Percentiles rank a stretch among this genome's conserved stretches.
Evolutionary conservation across 2,888 invertebrate species (phyloP).

Genomic region (Craniophora ligustri): DNA sequence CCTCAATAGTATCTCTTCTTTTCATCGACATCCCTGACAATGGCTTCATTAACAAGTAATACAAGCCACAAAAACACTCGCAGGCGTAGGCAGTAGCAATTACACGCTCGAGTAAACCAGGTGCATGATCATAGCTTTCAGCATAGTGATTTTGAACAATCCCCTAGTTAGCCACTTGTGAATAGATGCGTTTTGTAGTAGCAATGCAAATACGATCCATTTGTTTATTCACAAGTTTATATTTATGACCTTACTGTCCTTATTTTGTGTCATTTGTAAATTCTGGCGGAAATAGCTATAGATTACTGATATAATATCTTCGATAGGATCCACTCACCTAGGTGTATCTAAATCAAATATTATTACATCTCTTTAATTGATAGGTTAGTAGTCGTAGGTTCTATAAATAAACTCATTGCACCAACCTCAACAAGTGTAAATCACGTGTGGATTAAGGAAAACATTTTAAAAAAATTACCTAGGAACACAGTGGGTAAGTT

Average conservation of each 20-base stretch:
- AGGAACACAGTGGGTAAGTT: too few relatives aligned
- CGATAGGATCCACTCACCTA: too few relatives aligned
- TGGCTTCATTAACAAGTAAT: conserved; percentile 53
- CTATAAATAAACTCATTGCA: too few relatives aligned
- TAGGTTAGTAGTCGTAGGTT: too few relatives aligned
- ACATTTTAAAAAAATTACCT: too few relatives aligned
- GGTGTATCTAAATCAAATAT: too few relatives aligned
- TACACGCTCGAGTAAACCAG: conserved; percentile 74
- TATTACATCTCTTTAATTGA: too few relatives aligned
- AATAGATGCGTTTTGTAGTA: conserved; percentile 56
- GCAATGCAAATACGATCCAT: conserved; percentile 42
- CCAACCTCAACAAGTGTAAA: too few relatives aligned
- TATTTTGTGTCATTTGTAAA: too few relatives aligned
- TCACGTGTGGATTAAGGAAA: too few relatives aligned
- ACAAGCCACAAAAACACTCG: conserved; percentile 52
- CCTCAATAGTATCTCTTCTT: background rate
- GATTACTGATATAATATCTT: too few relatives aligned
- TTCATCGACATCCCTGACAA: conserved; percentile 42
- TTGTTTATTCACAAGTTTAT: conserved; percentile 39
- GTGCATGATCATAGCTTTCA: conserved; percentile 68
- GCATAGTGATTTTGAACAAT: conserved; percentile 67
- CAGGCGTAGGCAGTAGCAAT: conserved; percentile 63
- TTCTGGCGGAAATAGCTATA: too few relatives aligned
- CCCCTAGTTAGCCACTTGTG: conserved; percentile 66
- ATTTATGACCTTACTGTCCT: conserved; percentile 57